Percentiles rank a stretch among this genome's conserved stretches.
Conservation (phyloP, 2,113 vertebrate species). For the Vidua macroura region DNA sequence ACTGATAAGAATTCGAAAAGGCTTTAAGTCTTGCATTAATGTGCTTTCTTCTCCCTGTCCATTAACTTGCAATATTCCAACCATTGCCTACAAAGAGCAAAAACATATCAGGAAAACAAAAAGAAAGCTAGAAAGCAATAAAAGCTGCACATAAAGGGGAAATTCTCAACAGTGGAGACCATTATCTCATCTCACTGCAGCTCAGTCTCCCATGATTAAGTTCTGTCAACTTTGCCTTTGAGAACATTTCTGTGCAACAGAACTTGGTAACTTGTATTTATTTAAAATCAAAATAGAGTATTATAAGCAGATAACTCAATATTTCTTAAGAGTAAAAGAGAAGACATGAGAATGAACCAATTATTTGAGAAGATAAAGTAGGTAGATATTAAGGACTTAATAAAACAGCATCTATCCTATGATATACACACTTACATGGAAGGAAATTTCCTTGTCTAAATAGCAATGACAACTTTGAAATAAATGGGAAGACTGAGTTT, state of each 20-base stretch:
- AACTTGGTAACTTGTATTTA: background rate
- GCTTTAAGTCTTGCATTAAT: constrained; percentile 95
- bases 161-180: background rate
- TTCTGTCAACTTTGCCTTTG: background rate
- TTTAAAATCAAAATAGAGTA: background rate
- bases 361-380: background rate
- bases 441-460: background rate
- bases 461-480: background rate
- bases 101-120: constrained; percentile 11
- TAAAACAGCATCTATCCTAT: background rate
- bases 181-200: background rate
- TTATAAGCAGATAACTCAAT: background rate
- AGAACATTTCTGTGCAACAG: background rate
- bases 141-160: background rate
- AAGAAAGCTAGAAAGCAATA: background rate
- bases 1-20: constrained; percentile 98
- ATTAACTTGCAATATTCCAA: constrained; percentile 94
- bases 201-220: background rate
- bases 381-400: background rate
- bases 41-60: constrained; percentile 90
- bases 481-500: background rate
- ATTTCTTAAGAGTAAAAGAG: background rate
- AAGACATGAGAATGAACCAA: background rate
- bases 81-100: constrained; percentile 86
- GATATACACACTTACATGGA: rapidly evolving